Evolutionary conservation across 1,140 invertebrate genomes (phyloP).

Genomic region (Oncopodura yosiiana): DNA sequence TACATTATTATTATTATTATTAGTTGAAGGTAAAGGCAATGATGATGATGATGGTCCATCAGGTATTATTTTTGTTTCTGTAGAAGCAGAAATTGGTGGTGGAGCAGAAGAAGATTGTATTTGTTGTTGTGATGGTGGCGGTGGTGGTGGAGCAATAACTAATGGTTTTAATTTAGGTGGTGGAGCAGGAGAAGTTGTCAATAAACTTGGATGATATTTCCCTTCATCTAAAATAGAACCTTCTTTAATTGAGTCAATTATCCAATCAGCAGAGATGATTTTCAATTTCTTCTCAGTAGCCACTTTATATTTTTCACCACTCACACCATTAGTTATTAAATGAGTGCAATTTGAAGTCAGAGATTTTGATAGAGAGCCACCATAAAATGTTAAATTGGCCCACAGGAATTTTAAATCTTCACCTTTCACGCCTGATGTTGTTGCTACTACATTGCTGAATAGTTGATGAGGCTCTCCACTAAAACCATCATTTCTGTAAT

Average conservation of each 20-base stretch:
- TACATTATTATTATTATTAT: neutral
- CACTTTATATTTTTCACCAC: conserved; percentile 3
- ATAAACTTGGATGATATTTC: conserved; percentile 20
- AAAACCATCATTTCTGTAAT: conserved; percentile 27
- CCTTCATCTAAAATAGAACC: conserved; percentile 10
- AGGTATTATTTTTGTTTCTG: conserved; percentile 4
- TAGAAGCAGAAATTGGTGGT: neutral
- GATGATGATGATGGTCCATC: conserved; percentile 3
- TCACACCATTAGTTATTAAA: conserved; percentile 21
- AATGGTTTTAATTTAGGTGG: neutral
- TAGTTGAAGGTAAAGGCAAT: neutral
- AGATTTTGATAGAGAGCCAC: conserved; percentile 14
- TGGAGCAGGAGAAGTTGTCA: neutral
- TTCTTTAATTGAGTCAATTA: conserved; percentile 19
- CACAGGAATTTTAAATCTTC: conserved; percentile 28
- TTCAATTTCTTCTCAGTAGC: conserved; percentile 16
- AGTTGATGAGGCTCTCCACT: conserved; percentile 15
- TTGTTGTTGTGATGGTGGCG: conserved; percentile 16
- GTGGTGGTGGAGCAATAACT: neutral
- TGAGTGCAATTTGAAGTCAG: conserved; percentile 20
- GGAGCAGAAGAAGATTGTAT: neutral
- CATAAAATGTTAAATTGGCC: conserved; percentile 21
- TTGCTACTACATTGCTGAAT: conserved; percentile 11
- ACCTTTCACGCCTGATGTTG: conserved; percentile 15
- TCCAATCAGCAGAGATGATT: conserved; percentile 29